These are phyloP conservation scores for Vicugna pacos DNA, from an alignment of 2,113 vertebrate genomes.

Conservation along the genomic window DNA sequence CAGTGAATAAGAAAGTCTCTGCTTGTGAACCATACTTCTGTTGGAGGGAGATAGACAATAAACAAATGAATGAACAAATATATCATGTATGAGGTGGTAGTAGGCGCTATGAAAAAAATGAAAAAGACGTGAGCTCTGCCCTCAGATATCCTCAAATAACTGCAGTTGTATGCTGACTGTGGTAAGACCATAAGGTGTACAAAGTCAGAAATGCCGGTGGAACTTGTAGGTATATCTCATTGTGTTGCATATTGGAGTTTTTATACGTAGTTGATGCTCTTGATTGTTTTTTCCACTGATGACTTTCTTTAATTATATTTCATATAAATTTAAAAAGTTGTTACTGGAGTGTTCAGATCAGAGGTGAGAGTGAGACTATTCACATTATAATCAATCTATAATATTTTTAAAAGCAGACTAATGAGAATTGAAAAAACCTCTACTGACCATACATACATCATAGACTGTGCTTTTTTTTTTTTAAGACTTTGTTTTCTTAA, in stretches of 20 bases:
- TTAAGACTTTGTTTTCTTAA: neutral
- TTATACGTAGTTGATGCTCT: neutral
- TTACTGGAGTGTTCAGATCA: slow-evolving; percentile 48
- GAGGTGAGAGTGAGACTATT: slow-evolving; percentile 42
- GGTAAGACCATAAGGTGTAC: neutral
- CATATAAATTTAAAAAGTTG: neutral
- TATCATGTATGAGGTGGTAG: neutral
- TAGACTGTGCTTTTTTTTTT: neutral
- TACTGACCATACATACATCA: neutral
- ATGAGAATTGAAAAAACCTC: neutral
- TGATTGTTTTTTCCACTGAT: neutral
- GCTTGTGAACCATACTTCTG: neutral
- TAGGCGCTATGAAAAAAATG: neutral
- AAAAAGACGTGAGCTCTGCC: neutral
- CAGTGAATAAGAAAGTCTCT: neutral
- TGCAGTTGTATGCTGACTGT: neutral
- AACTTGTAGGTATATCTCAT: neutral
- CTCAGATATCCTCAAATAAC: neutral
- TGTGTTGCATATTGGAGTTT: neutral
- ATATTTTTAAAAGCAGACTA: slow-evolving; percentile 23
- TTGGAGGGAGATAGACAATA: neutral
- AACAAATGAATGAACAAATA: neutral
- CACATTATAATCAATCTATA: slow-evolving; percentile 41
- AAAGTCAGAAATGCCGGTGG: neutral
- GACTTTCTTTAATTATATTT: slow-evolving; percentile 52